Percentiles rank a stretch among this genome's conserved stretches.
These are phyloP conservation scores for Chionoecetes opilio DNA, from an alignment of 1,140 invertebrate genomes.

Conservation along the genomic window DNA sequence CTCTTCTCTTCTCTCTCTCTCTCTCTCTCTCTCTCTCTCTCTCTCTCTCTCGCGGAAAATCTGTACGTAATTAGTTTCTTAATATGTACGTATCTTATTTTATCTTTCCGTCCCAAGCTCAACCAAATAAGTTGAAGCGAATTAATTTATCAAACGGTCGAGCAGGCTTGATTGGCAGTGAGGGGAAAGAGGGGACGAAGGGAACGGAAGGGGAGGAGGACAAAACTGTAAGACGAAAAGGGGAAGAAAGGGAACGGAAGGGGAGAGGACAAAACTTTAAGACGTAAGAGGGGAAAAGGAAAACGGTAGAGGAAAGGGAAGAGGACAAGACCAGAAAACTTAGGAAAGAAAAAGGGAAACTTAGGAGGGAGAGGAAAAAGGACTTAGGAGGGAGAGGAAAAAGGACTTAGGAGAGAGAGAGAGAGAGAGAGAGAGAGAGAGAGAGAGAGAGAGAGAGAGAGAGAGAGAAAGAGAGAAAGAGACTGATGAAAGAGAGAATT, in stretches of 20 bases:
- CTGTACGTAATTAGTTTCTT: no score
- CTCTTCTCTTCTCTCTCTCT: no score
- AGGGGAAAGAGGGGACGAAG: not conserved
- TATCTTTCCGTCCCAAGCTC: no score
- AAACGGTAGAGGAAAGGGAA: not conserved
- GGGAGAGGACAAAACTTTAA: not conserved
- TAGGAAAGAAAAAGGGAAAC: not conserved
- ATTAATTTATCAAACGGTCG: no score
- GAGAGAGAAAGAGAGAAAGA: not conserved
- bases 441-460: constrained; percentile 41
- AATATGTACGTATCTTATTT: no score
- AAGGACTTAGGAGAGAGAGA: not conserved
- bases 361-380: not conserved
- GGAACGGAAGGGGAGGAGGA: not conserved
- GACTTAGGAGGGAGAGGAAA: no score
- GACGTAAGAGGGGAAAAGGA: not conserved
- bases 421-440: constrained; percentile 41
- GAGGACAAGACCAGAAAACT: no score
- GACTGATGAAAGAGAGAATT: not conserved
- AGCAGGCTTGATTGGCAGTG: no score
- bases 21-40: no score
- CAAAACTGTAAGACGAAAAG: not conserved
- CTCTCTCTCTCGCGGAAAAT: no score
- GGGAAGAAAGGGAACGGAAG: no score
- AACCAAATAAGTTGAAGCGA: no score